These are phyloP conservation scores for Cloeon dipterum DNA, from an alignment of 2,888 invertebrate genomes.

Conservation along the genomic window DNA sequence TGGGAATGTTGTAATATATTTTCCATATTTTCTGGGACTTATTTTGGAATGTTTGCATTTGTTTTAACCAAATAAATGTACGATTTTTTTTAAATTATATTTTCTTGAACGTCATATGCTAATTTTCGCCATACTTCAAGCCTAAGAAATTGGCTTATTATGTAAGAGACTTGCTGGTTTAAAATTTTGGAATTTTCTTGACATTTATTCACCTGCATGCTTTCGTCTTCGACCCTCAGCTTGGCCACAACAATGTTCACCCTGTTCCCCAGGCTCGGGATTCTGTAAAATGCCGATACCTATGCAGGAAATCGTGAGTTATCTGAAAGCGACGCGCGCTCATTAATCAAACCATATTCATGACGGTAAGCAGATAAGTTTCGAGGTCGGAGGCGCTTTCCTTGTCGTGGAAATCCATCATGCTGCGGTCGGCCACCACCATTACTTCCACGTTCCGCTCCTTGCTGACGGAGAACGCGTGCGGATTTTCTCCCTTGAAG, in stretches of 20 bases:
- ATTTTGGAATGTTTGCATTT: too few species aligned
- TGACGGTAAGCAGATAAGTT: conserved; percentile 69
- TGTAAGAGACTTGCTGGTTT: too few species aligned
- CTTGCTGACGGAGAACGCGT: neutral
- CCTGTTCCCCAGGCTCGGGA: conserved; percentile 73
- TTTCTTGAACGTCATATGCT: too few species aligned
- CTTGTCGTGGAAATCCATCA: conserved; percentile 65
- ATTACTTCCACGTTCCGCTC: conserved; percentile 48
- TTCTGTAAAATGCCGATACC: conserved; percentile 60
- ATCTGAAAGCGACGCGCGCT: neutral
- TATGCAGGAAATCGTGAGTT: conserved; percentile 11
- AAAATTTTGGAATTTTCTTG: too few species aligned
- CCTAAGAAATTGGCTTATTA: too few species aligned
- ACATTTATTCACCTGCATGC: conserved; percentile 10
- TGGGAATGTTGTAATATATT: too few species aligned
- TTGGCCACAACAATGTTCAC: conserved; percentile 76
- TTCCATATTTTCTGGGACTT: too few species aligned
- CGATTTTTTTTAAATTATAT: too few species aligned
- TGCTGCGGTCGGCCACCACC: conserved; percentile 67
- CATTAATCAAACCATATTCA: conserved; percentile 53
- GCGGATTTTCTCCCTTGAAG: too few species aligned
- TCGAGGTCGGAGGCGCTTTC: conserved; percentile 40
- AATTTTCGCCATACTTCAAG: too few species aligned
- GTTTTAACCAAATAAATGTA: too few species aligned
- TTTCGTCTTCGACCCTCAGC: conserved; percentile 46